These are phyloP conservation scores for Coleophora flavipennella DNA, from an alignment of 2,888 invertebrate genomes.

Conservation along the genomic window DNA sequence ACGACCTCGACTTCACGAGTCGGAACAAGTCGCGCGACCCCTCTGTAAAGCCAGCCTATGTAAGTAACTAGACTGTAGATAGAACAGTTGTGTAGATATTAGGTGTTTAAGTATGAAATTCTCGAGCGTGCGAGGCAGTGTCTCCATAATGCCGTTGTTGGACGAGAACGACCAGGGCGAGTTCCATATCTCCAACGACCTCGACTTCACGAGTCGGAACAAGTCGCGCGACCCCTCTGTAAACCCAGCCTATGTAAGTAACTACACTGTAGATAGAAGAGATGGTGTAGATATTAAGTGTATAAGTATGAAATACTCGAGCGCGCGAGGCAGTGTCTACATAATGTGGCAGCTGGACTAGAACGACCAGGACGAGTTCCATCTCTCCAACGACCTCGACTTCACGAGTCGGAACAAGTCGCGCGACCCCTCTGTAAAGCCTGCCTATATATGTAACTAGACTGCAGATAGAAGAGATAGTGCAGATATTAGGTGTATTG, in stretches of 20 bases:
- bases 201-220: constrained; percentile 1
- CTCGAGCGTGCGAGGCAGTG: constrained; percentile 1
- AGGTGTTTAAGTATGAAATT: too few species aligned
- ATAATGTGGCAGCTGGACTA: constrained; percentile 9
- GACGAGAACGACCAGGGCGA: constrained; percentile 10
- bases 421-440: too few species aligned
- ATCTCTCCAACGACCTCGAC: constrained; percentile 8
- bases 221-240: not conserved
- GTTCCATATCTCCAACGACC: constrained; percentile 6
- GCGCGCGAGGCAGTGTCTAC: constrained; percentile 1
- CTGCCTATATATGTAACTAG: too few species aligned
- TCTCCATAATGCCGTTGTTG: constrained; percentile 9
- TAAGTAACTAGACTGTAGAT: constrained; percentile 1
- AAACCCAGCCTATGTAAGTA: too few species aligned
- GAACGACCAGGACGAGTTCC: constrained; percentile 8
- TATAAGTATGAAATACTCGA: too few species aligned
- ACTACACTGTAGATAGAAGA: too few species aligned
- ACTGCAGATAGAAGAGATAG: too few species aligned
- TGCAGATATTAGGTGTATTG: too few species aligned
- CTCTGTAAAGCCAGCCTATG: too few species aligned
- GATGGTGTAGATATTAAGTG: too few species aligned
- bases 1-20: constrained; percentile 5
- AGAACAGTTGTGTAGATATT: too few species aligned
- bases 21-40: not conserved
- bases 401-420: not conserved